Conservation (phyloP, 2,888 invertebrate species). For the Atethmia centrago region DNA sequence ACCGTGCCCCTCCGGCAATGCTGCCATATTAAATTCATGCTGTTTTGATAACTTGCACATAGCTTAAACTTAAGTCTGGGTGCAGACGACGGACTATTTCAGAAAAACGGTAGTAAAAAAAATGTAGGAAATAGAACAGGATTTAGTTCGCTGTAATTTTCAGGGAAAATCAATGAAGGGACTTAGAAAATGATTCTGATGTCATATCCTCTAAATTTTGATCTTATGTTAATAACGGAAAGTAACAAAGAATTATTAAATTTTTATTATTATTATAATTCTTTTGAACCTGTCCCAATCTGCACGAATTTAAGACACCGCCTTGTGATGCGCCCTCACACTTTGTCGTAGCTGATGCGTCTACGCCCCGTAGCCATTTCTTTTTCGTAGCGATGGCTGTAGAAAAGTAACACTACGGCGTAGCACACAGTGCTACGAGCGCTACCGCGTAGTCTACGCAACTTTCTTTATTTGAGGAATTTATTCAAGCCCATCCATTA, state of each 20-base stretch:
- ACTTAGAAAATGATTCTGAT: too few species aligned
- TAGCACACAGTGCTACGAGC: conserved; percentile 25
- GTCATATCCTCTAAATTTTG: too few species aligned
- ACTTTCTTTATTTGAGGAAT: conserved; percentile 13
- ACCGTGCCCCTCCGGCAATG: conserved; percentile 33
- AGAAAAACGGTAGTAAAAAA: neutral
- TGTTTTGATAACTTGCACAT: conserved; percentile 55
- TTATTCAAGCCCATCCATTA: too few species aligned
- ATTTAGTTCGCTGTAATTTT: neutral
- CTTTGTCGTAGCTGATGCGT: neutral
- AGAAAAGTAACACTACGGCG: conserved; percentile 24
- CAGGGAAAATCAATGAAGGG: too few species aligned
- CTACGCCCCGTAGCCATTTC: conserved; percentile 30
- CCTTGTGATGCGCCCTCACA: too few species aligned
- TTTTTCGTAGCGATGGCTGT: conserved; percentile 3
- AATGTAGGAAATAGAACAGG: neutral
- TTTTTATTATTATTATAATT: too few species aligned
- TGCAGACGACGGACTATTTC: neutral
- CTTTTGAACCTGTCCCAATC: too few species aligned
- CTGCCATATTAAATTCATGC: conserved; percentile 53
- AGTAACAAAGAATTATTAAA: too few species aligned
- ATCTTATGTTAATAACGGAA: too few species aligned
- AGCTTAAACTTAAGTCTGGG: conserved; percentile 27
- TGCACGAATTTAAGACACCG: too few species aligned
- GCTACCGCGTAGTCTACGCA: neutral